These are phyloP conservation scores for Ctenopoma multispine DNA, from an alignment of 2,797 vertebrate genomes.

Conservation along the genomic window DNA sequence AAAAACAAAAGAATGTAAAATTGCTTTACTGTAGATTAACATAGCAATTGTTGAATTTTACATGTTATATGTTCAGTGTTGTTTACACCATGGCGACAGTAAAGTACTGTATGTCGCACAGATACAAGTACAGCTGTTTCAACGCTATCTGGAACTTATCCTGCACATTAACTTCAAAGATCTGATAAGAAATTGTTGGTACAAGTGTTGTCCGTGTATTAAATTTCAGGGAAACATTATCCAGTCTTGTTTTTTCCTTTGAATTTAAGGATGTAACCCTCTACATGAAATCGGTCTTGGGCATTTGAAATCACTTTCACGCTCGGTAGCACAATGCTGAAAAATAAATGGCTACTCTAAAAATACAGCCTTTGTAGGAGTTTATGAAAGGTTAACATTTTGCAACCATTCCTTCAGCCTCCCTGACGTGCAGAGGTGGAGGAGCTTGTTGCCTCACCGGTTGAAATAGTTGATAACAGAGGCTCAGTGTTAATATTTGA, in stretches of 20 bases:
- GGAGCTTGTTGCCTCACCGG: conserved; percentile 35
- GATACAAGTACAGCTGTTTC: background rate
- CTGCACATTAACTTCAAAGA: background rate
- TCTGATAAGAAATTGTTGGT: background rate
- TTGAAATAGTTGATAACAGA: conserved; percentile 60
- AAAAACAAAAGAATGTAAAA: background rate
- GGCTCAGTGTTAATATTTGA: conserved; percentile 74
- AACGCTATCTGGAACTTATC: background rate
- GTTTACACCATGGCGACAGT: background rate
- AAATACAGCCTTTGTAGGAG: conserved; percentile 40
- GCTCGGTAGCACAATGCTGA: conserved; percentile 38
- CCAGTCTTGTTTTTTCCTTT: conserved; percentile 6
- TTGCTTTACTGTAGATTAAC: background rate
- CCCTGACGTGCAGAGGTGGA: conserved; percentile 24
- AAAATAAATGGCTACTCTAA: conserved; percentile 65
- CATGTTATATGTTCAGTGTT: conserved; percentile 8
- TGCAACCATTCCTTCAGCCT: conserved; percentile 22
- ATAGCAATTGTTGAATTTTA: background rate
- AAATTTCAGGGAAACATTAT: conserved; percentile 1
- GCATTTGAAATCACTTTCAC: conserved; percentile 42
- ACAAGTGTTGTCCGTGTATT: conserved; percentile 8
- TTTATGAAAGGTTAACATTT: conserved; percentile 36
- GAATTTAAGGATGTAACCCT: background rate
- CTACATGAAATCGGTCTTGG: background rate
- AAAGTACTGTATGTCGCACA: background rate